Evolutionary conservation across 2,797 vertebrate species (phyloP).

Genomic region (Atherinosoma microstoma): DNA sequence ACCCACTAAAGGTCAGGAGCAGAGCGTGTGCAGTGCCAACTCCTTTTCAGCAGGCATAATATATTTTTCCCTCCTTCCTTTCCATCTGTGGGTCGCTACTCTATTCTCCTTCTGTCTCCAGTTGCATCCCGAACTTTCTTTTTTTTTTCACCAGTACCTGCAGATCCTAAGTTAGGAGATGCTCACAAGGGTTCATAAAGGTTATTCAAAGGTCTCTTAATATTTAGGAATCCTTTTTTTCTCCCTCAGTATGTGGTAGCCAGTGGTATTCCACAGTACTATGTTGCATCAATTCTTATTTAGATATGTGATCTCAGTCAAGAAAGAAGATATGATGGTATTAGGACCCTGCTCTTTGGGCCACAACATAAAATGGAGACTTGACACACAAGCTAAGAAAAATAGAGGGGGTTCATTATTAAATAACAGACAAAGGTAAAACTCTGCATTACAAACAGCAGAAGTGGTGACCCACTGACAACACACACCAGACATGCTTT

Average conservation of each 20-base stretch:
- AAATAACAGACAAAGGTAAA: too few relatives aligned
- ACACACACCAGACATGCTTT: too few relatives aligned
- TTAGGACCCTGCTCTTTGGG: too few relatives aligned
- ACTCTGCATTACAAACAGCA: too few relatives aligned
- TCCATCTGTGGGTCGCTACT: background rate
- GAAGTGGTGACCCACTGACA: too few relatives aligned
- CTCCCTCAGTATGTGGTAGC: constrained; percentile 30
- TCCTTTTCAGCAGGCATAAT: constrained; percentile 56
- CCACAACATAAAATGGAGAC: too few relatives aligned
- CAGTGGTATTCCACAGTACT: constrained; percentile 23
- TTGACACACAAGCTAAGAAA: too few relatives aligned
- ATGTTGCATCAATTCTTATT: constrained; percentile 13
- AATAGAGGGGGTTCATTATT: too few relatives aligned
- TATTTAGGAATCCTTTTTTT: background rate
- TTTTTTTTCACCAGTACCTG: background rate
- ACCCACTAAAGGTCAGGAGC: constrained; percentile 78
- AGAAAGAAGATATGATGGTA: too few relatives aligned
- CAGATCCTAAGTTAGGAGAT: background rate
- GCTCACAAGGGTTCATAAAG: background rate
- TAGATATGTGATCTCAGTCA: background rate
- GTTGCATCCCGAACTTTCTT: background rate
- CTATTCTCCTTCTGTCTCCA: constrained; percentile 16
- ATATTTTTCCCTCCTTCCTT: constrained; percentile 21
- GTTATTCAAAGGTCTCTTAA: background rate
- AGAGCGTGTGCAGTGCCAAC: constrained; percentile 67